phyloP scores from a whole-genome alignment of 2,888 invertebrate species.

The Ectemnius cavifrons region DNA sequence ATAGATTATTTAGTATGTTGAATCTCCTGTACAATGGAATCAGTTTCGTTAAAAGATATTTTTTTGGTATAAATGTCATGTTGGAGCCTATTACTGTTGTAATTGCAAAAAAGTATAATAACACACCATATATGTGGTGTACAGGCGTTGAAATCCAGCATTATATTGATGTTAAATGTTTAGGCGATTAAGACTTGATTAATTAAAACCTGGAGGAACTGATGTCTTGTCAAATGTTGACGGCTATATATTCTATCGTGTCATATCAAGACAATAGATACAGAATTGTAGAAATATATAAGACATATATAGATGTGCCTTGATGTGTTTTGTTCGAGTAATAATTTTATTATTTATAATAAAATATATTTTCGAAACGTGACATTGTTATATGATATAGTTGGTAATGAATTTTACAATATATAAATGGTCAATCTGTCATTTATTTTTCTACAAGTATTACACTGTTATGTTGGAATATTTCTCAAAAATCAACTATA shows the following conservation, averaged over 20 bases:
- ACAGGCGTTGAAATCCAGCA: constrained; percentile 33
- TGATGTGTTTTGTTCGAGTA: constrained; percentile 65
- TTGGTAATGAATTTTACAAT: constrained; percentile 10
- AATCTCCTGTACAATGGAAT: too few species aligned
- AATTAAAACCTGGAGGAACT: constrained; percentile 39
- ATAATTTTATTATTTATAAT: constrained; percentile 52
- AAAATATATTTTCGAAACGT: constrained; percentile 45
- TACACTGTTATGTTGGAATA: constrained; percentile 27
- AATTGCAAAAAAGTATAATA: constrained; percentile 28
- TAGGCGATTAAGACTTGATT: constrained; percentile 37
- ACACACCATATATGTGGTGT: constrained; percentile 15
- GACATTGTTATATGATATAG: constrained; percentile 29
- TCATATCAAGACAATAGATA: constrained; percentile 52
- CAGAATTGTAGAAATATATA: constrained; percentile 33
- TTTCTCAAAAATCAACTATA: background rate
- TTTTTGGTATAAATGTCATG: constrained; percentile 39
- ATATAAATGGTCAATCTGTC: constrained; percentile 13
- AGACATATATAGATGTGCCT: constrained; percentile 64
- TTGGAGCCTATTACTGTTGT: constrained; percentile 23
- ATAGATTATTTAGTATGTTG: constrained; percentile 24
- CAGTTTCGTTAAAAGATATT: constrained; percentile 21
- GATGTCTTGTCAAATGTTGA: constrained; percentile 29
- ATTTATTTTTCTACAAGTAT: constrained; percentile 22
- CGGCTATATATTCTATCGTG: constrained; percentile 26
- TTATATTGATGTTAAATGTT: constrained; percentile 53